These are phyloP conservation scores for Philereme transversata DNA, from an alignment of 2,888 invertebrate genomes.

Conservation along the genomic window DNA sequence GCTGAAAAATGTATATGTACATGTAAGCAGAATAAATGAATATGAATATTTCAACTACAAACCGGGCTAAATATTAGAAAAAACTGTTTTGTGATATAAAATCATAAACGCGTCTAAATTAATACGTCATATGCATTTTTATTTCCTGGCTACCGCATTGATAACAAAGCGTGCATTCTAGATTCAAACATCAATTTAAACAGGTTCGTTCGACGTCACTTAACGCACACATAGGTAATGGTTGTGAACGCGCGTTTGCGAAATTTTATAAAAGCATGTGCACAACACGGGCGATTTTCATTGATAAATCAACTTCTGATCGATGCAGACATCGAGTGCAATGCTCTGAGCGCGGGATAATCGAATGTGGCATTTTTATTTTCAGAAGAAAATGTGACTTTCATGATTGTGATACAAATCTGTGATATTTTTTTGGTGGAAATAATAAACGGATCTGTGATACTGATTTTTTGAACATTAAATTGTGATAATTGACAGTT, in stretches of 20 bases:
- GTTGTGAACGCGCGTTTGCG: conserved; percentile 35
- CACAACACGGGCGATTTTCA: conserved; percentile 31
- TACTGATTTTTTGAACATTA: background rate
- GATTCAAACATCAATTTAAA: conserved; percentile 21
- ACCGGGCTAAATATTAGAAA: no score
- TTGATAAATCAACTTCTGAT: conserved; percentile 29
- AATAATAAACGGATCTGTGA: background rate
- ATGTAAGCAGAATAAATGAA: background rate
- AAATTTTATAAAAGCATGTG: conserved; percentile 39
- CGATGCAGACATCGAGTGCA: conserved; percentile 38
- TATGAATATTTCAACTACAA: conserved; percentile 1
- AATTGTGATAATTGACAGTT: conserved; percentile 1
- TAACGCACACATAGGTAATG: conserved; percentile 13
- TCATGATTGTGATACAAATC: conserved; percentile 9
- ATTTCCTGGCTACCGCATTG: conserved; percentile 17
- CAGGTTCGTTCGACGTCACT: conserved; percentile 15
- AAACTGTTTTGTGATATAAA: background rate
- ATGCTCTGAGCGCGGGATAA: conserved; percentile 29
- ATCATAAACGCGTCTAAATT: conserved; percentile 2
- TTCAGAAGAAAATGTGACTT: conserved; percentile 16
- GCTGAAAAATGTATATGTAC: no score
- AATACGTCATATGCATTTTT: background rate
- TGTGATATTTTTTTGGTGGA: conserved; percentile 10
- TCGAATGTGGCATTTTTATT: conserved; percentile 37
- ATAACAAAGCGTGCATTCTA: conserved; percentile 27